These are phyloP conservation scores for Formica aserva DNA, from an alignment of 2,888 invertebrate species.

Conservation along the genomic window DNA sequence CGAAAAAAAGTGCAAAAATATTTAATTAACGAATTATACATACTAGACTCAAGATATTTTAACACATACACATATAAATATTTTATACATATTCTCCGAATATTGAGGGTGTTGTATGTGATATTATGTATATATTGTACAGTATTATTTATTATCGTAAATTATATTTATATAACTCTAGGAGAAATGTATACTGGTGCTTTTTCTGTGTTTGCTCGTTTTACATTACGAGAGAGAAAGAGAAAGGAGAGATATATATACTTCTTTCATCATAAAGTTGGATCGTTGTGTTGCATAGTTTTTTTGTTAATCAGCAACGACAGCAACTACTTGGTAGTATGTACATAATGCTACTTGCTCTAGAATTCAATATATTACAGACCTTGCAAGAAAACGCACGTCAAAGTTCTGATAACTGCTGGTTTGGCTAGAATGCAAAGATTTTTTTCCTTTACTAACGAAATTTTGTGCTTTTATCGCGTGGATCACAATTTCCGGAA, in stretches of 20 bases:
- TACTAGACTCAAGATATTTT: too few species aligned
- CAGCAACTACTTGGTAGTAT: too few species aligned
- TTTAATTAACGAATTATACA: background rate
- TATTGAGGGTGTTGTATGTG: too few species aligned
- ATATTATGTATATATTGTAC: too few species aligned
- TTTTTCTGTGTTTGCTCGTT: background rate
- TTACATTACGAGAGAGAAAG: background rate
- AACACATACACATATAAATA: too few species aligned
- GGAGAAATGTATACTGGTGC: background rate
- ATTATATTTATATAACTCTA: background rate
- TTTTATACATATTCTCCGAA: too few species aligned
- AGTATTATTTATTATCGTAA: background rate
- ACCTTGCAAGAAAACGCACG: background rate
- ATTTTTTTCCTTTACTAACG: background rate
- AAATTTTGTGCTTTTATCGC: conserved; percentile 25
- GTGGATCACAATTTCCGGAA: conserved; percentile 14
- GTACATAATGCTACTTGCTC: background rate
- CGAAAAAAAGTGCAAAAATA: background rate
- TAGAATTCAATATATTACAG: background rate
- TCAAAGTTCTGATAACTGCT: background rate
- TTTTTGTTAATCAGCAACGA: background rate
- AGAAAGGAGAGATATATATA: background rate
- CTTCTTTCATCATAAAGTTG: conserved; percentile 10
- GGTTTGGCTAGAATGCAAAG: conserved; percentile 20
- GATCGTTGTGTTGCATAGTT: background rate